Evolutionary conservation across 1,140 invertebrate genomes (phyloP).

Genomic region (Acromyrmex charruanus): DNA sequence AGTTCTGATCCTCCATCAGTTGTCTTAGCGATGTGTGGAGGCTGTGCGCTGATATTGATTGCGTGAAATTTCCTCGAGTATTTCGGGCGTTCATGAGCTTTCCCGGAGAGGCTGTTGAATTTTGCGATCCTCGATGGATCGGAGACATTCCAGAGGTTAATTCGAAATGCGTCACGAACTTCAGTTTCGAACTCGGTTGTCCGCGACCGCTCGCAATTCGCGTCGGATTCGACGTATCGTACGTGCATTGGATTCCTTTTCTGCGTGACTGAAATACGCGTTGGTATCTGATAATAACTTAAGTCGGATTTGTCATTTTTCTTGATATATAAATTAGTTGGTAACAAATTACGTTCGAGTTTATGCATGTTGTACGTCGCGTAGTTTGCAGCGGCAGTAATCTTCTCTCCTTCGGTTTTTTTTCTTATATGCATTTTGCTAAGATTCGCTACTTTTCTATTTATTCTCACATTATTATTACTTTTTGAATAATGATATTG

Average conservation of each 20-base stretch:
- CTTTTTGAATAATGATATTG: conserved; percentile 18
- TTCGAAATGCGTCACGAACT: conserved; percentile 21
- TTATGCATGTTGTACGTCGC: not conserved
- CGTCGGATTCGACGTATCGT: not conserved
- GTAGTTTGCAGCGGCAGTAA: not conserved
- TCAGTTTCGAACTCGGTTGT: not conserved
- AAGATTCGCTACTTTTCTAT: too few relatives aligned
- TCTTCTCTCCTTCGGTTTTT: not conserved
- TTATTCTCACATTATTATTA: not conserved
- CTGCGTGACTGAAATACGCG: conserved; percentile 51
- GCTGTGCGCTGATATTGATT: not conserved
- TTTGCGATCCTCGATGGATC: not conserved
- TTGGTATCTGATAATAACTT: not conserved
- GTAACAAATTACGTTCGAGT: not conserved
- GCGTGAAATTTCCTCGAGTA: conserved; percentile 10
- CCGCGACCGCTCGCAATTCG: conserved; percentile 2
- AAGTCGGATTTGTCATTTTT: not conserved
- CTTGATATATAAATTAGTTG: not conserved
- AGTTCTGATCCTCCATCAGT: not conserved
- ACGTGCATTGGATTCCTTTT: conserved; percentile 43
- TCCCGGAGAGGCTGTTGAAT: not conserved
- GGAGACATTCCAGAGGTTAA: conserved; percentile 33
- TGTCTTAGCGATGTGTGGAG: not conserved
- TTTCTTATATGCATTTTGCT: too few relatives aligned
- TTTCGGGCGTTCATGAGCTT: not conserved